Evolutionary conservation across 2,113 vertebrate genomes (phyloP).

Genomic region (Coreoperca whiteheadi): DNA sequence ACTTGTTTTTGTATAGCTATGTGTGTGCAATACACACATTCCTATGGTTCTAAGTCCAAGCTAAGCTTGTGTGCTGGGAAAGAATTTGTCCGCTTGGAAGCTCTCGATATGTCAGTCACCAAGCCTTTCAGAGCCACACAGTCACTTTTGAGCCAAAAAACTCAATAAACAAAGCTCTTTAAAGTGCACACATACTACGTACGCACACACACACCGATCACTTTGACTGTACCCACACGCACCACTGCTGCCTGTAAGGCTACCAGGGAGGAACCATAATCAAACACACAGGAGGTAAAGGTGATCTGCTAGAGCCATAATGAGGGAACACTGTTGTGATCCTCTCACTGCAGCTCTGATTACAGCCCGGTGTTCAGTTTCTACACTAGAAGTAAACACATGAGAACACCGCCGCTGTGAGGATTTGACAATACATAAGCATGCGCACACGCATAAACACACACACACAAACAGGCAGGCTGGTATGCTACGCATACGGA

Average conservation of each 20-base stretch:
- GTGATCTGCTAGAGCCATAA: constrained; percentile 74
- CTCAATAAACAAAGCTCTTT: constrained; percentile 37
- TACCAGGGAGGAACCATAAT: constrained; percentile 49
- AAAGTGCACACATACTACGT: constrained; percentile 19
- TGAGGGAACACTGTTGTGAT: constrained; percentile 78
- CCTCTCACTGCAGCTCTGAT: constrained; percentile 79
- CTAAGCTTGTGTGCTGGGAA: not conserved
- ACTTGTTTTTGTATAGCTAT: not conserved
- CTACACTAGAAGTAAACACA: constrained; percentile 76
- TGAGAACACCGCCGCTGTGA: constrained; percentile 49
- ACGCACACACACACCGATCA: constrained; percentile 17
- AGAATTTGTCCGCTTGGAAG: not conserved
- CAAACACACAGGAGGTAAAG: constrained; percentile 69
- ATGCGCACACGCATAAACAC: not conserved
- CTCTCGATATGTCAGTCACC: constrained; percentile 9
- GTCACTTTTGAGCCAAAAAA: constrained; percentile 21
- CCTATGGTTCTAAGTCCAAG: not conserved
- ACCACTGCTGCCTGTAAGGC: constrained; percentile 44
- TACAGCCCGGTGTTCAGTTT: constrained; percentile 77
- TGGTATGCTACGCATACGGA: constrained; percentile 27
- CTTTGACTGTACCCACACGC: constrained; percentile 42
- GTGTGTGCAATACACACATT: not conserved
- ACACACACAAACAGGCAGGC: constrained; percentile 10
- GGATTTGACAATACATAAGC: constrained; percentile 39
- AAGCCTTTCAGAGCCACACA: not conserved